Base-by-base conservation (phyloP, 2,797 vertebrate species). In the Coregonus ussuriensis region DNA sequence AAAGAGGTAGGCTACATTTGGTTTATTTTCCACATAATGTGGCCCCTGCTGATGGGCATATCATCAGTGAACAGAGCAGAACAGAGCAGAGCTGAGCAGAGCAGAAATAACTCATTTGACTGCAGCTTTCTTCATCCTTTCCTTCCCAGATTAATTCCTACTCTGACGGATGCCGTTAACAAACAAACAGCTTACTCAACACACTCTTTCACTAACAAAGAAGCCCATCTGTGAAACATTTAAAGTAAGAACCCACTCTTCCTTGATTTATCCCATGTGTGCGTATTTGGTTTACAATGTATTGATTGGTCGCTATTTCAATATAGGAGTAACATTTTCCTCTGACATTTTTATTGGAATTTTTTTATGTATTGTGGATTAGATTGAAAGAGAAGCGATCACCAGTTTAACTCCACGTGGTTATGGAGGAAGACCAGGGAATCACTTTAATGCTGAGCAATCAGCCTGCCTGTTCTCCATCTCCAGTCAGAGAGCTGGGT, bases 311-410 rank as follows among this genome's bases (percentile, higher is more conserved):
- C 81, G 82, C 74, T 14, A 75, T 87, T 88, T 88, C 77, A 86
- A 78, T 63, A 81, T 70, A 79, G 74, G 70, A 77, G 77, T 77
- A 86, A 90, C 75, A 77, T 89, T 91, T 90, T 25, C 25, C 25
- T 25, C 25, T 25, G 25, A 25, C 25, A 25, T 25, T 25, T 25
- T 25, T 25, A 25, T 25, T 25, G 25, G 25, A 25, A 25, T 25
- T 25, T 25, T 25, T 25, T 25, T 25, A 25, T 84, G 84, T 91
- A 89, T 81, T 87, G 74, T 76, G 79, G 83, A 91, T 91, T 89
- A 91, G 81, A 83, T 86, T 87, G 88, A 91, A 91, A 89, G 81
- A 88, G 77, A 84, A 77, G 78, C 81, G 85, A 91, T 91, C 81
- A 86, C 80, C 81, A 77, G 80, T 83, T 77, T 84, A 86, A 91